Base-by-base conservation (phyloP, 2,113 vertebrate genomes). In the Nothobranchius furzeri region DNA sequence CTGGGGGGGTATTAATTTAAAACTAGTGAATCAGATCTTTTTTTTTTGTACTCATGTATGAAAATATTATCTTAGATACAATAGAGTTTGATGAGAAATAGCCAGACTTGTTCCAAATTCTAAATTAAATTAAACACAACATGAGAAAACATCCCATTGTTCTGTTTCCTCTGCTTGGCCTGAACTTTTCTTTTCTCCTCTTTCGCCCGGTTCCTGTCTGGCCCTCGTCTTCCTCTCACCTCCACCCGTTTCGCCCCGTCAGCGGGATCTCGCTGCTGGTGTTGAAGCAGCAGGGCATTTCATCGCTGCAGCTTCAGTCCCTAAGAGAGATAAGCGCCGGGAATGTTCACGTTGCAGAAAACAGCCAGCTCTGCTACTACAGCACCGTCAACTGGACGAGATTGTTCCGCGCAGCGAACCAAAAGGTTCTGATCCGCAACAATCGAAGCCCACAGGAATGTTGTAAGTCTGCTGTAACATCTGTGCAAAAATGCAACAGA, bases 211-310 rank as follows among this genome's bases (percentile, higher is more conserved):
- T 20, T 20, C 17, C 37, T 75, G n/a, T 72, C 52, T 60, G 48
- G 9, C 58, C 66, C 36, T 64, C 50, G 15, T 72, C 66, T 48
- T 49, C 46, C 63, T 69, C 53, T 64, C 47, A 9, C 57, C 59
- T 64, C 74, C 53, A 43, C 51, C 58, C 43, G 14, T 58, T 57
- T 59, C 61, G 51, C 64, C 42, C 49, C 68, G 64, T 78, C 62
- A 99, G 98, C 77, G 98, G 97, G 47, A 98, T 99, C 79, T 99
- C 98, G 57, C 89, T 99, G 86, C 93, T 99, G 82, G 96, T 99
- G 76, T 92, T 99, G 12, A 98, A 99, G 86, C 98, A 98, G 57
- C 97, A 96, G 77, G 94, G 95, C 68, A 95, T 99, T 77, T 95
- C 94, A 4, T 97, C 96, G 0, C 93, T 99, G 36, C 95, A 96